These are phyloP conservation scores for Cyrtodaria siliqua DNA, from an alignment of 2,888 invertebrate genomes.

Conservation along the genomic window DNA sequence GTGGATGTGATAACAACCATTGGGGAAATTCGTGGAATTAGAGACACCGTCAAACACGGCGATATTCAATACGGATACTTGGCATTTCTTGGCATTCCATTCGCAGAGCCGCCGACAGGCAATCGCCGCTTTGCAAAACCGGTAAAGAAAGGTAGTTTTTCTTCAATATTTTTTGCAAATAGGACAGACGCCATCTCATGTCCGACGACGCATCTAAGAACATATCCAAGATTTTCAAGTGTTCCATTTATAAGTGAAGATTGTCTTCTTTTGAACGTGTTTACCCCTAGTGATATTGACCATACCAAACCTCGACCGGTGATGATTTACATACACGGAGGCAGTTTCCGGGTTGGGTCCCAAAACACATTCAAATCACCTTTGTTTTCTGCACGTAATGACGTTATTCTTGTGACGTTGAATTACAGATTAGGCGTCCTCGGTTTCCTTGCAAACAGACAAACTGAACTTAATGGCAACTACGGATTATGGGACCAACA, in stretches of 20 bases:
- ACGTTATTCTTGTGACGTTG: constrained; percentile 13
- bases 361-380: neutral
- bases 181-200: too few species aligned
- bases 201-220: too few species aligned
- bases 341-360: neutral
- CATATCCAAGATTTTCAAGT: neutral
- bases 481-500: too few species aligned
- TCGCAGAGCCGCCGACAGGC: constrained; percentile 23
- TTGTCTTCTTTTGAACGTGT: constrained; percentile 34
- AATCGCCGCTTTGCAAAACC: constrained; percentile 29
- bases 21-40: constrained; percentile 20
- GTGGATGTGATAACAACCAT: constrained; percentile 18
- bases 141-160: constrained; percentile 14
- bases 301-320: constrained; percentile 1
- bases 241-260: constrained; percentile 16
- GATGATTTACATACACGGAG: constrained; percentile 18
- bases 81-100: constrained; percentile 32
- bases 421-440: constrained; percentile 13
- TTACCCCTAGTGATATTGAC: constrained; percentile 15
- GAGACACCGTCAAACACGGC: neutral
- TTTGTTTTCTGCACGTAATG: constrained; percentile 3
- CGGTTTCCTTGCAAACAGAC: constrained; percentile 9
- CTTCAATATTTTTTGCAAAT: constrained; percentile 4
- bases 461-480: constrained; percentile 2
- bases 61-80: neutral